Percentiles rank a stretch among this genome's conserved stretches.
These are phyloP conservation scores for Orestias chungarensis DNA, from an alignment of 2,797 vertebrate genomes.

Conservation along the genomic window DNA sequence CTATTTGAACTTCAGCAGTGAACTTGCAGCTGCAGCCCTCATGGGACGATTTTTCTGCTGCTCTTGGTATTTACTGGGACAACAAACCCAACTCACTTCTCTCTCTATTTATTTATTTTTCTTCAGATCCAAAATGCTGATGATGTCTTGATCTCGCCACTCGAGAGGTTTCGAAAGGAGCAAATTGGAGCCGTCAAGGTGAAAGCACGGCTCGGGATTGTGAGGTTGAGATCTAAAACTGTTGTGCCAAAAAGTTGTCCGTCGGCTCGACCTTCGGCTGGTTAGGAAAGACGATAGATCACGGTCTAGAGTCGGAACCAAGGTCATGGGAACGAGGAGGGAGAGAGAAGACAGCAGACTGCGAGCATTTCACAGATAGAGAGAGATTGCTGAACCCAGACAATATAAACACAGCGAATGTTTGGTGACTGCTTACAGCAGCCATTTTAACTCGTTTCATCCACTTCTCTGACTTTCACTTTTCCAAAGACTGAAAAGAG, in stretches of 20 bases:
- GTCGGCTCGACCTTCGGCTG: conserved; percentile 41
- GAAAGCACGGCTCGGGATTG: conserved; percentile 28
- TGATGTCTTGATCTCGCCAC: conserved; percentile 93
- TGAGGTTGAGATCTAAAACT: not conserved
- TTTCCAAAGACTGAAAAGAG: conserved; percentile 8
- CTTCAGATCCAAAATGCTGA: conserved; percentile 96
- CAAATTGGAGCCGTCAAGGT: conserved; percentile 98
- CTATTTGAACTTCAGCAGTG: not conserved
- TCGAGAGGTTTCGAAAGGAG: conserved; percentile 98
- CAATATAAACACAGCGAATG: conserved; percentile 61
- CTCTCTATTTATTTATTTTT: not conserved
- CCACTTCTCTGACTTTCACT: conserved; percentile 17
- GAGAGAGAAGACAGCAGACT: conserved; percentile 24
- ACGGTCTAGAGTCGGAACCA: conserved; percentile 52
- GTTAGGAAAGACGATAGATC: conserved; percentile 48
- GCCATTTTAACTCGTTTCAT: conserved; percentile 46
- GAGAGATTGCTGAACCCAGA: conserved; percentile 51
- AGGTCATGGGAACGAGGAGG: conserved; percentile 74
- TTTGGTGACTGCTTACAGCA: conserved; percentile 69
- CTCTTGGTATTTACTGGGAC: not conserved
- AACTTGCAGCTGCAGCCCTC: not conserved
- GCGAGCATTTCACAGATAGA: conserved; percentile 47
- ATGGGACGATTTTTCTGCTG: conserved; percentile 2
- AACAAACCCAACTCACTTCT: conserved; percentile 19
- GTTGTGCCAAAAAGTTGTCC: not conserved